Conservation (phyloP, 2,888 invertebrate genomes). For the Eucera pruinosa region DNA sequence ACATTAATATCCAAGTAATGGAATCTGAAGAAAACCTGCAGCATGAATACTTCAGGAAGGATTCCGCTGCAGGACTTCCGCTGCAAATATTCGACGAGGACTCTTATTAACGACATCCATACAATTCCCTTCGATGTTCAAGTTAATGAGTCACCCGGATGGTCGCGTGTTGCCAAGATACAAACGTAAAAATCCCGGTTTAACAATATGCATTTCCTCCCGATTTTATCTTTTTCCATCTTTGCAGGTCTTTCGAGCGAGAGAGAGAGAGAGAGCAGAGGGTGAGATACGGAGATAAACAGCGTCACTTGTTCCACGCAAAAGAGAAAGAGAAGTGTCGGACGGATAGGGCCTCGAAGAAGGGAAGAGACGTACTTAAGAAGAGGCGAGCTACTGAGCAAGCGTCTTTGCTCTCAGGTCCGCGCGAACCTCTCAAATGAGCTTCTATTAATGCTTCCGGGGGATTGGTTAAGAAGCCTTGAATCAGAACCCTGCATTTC, state of each 20-base stretch:
- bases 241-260: neutral
- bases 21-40: too few species aligned
- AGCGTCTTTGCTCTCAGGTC: conserved; percentile 48
- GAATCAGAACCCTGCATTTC: conserved; percentile 4
- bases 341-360: conserved; percentile 38
- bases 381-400: conserved; percentile 41
- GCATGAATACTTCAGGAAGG: neutral
- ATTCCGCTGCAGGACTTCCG: neutral
- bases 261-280: conserved; percentile 36
- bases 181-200: conserved; percentile 45
- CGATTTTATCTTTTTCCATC: conserved; percentile 2
- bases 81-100: conserved; percentile 23
- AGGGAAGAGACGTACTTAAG: conserved; percentile 41
- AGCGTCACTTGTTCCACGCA: conserved; percentile 56
- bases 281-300: conserved; percentile 71
- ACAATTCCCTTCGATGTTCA: conserved; percentile 31
- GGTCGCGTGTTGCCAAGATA: conserved; percentile 61
- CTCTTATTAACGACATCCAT: conserved; percentile 43
- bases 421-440: conserved; percentile 60
- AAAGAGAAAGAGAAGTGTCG: conserved; percentile 20
- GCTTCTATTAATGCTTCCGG: conserved; percentile 61
- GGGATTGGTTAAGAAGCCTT: conserved; percentile 36
- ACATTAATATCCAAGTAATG: too few species aligned
- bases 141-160: conserved; percentile 64
- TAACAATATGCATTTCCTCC: conserved; percentile 16